Conservation (phyloP, 2,113 vertebrate species). For the Rattus norvegicus region GRCr8 NC_086038.1:40652501-40653000, state of each 20-base stretch:
- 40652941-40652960: neutral
- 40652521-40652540: neutral
- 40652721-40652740: neutral
- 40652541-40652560: neutral
- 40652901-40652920: neutral
- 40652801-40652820: neutral
- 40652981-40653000: neutral
- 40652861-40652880: neutral
- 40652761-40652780: neutral
- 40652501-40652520: conserved; percentile 15
- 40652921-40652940: neutral
- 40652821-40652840: neutral
- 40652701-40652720: neutral
- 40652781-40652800: neutral
- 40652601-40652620: neutral
- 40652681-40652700: neutral
- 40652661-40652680: neutral
- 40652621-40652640: neutral
- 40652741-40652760: neutral
- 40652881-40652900: neutral
- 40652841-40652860: neutral
- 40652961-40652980: neutral
- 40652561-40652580: conserved; percentile 28
- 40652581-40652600: neutral
- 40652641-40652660: neutral